Percentiles rank a stretch among this genome's conserved stretches.
Evolutionary conservation across 2,797 vertebrate species (phyloP).

Genomic region (Tragopan temminckii): DNA sequence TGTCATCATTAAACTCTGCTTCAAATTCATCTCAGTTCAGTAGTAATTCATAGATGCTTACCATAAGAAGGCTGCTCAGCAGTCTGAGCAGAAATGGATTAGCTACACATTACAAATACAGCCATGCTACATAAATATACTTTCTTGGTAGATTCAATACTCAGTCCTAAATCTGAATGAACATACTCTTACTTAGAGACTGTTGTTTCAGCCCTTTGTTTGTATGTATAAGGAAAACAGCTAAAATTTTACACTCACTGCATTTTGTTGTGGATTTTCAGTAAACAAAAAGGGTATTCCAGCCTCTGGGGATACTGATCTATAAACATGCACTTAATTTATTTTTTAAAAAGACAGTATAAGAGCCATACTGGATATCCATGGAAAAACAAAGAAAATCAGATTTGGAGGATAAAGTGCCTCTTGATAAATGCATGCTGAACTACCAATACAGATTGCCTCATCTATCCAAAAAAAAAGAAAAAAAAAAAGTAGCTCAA

Average conservation of each 20-base stretch:
- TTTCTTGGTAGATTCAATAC: neutral
- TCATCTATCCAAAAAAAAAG: neutral
- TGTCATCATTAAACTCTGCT: neutral
- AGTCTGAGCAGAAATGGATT: neutral
- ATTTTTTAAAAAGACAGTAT: neutral
- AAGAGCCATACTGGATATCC: neutral
- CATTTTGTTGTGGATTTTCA: neutral
- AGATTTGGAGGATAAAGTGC: neutral
- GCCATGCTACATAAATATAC: neutral
- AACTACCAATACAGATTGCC: neutral
- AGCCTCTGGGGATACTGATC: neutral
- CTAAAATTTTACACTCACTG: neutral
- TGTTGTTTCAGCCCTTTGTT: neutral
- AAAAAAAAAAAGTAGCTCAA: neutral
- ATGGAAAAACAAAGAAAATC: conserved; percentile 6
- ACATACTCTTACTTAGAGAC: neutral
- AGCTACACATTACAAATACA: accelerated
- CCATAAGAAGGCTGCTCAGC: neutral
- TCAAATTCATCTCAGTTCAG: conserved; percentile 8
- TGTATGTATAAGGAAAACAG: neutral
- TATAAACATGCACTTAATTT: neutral
- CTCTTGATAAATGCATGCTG: neutral
- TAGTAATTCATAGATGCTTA: conserved; percentile 5
- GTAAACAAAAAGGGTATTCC: neutral
- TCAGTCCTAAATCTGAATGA: neutral